These are phyloP conservation scores for Petrosia ficiformis DNA, from an alignment of 37 sponge, comb jelly and placozoan genomes.

Conservation along the genomic window DNA sequence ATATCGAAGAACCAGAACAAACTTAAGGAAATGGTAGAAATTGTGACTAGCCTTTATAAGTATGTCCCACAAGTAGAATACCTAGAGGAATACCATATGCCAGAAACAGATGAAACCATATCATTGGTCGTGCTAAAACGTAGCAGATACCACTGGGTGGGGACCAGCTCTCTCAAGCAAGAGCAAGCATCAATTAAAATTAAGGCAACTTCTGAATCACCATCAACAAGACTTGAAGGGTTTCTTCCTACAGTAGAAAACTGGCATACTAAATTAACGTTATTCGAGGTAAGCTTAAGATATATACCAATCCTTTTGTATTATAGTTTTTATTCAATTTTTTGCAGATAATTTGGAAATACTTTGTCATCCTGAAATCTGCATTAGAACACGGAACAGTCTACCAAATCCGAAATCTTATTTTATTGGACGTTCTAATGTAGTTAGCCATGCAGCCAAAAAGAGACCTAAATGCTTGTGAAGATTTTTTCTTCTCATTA, in stretches of 20 bases:
- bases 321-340: background rate
- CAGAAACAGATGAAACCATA: background rate
- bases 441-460: background rate
- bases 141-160: background rate
- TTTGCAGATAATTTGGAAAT: slow-evolving; percentile 19
- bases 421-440: background rate
- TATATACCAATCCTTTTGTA: slow-evolving; percentile 1
- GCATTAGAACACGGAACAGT: slow-evolving; percentile 9
- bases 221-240: slow-evolving; percentile 16
- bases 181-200: slow-evolving; percentile 4
- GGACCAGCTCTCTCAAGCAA: slow-evolving; percentile 23
- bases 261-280: slow-evolving; percentile 28
- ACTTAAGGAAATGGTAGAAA: background rate
- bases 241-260: slow-evolving; percentile 21
- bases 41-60: background rate
- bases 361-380: slow-evolving; percentile 3
- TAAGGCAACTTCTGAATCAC: slow-evolving; percentile 1
- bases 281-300: slow-evolving; percentile 12
- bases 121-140: background rate
- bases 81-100: background rate
- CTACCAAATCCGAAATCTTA: slow-evolving; percentile 7
- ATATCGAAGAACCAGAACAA: slow-evolving; percentile 3
- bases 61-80: slow-evolving; percentile 11
- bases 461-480: slow-evolving; percentile 1
- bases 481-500: slow-evolving; percentile 6